Base-by-base conservation (phyloP, 2,888 invertebrate genomes). In the Lasioglossum zephyrum region DNA sequence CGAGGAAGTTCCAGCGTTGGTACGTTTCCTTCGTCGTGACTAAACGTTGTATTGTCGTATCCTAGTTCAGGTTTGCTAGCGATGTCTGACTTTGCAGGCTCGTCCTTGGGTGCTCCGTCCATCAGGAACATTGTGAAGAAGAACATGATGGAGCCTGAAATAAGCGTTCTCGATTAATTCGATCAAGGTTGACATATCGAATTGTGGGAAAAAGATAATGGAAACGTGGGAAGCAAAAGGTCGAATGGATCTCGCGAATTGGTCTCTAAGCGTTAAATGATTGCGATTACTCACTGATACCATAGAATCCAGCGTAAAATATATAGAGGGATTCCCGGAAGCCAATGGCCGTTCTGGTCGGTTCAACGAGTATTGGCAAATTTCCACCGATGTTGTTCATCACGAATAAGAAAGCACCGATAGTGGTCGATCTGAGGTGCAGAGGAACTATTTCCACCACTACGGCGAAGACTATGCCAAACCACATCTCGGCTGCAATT, bases 371-470 rank as follows among this genome's bases (percentile, higher is more conserved):
- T 92, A 98, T 98, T 47, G 98, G 98, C 92, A 98, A 95, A 95
- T 98, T 98, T 57, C 98, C 98, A 9, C 98, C 98, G 85, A 98
- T 97, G 95, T 98, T 98, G 96, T 98, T 98, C 98, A 98, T 98
- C 3, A 98, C 98, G 95, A 98, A 98, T 63, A 98, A 96, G 94
- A 98, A 98, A 53, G 98, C 96, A 0, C 98, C 98, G 22, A 98
- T 97, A 0, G 98, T 97, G 63, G 98, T 98, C 6, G 98, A 98
- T 73, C 98, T 96, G 22, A 98, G 97, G 9, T 97, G 96, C 73
- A 98, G 93, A 0, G 98, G 98, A 1, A 98, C 98, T 87, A 98
- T 97, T 95, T 98, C 98, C 1, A 98, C 98, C 4, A 98, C 96
- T 93, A 98, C 97, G 4, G 98, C 98, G 95, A 98, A 98, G 5